These are phyloP conservation scores for Rhimphoctona megacephalus DNA, from an alignment of 2,888 invertebrate species.

Conservation along the genomic window DNA sequence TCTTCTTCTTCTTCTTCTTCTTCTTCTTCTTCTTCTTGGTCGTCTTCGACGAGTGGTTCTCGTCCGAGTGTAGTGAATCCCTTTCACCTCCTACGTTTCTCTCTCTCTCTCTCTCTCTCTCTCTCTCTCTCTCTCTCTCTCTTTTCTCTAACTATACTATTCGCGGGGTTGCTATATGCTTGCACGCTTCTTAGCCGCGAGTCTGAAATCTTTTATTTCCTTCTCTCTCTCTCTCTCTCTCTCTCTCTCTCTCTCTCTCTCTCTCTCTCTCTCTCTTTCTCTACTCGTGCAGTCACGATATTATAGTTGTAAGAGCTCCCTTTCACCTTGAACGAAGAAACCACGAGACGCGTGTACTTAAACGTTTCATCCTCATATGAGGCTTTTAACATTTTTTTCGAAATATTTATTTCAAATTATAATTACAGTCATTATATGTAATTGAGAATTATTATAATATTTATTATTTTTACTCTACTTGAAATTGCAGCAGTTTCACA, in stretches of 20 bases:
- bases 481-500: neutral
- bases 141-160: constrained; percentile 9
- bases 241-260: neutral
- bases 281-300: constrained; percentile 53
- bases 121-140: no score
- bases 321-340: constrained; percentile 64
- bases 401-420: neutral
- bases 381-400: constrained; percentile 5
- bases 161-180: constrained; percentile 42
- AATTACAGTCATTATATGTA: neutral
- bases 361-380: constrained; percentile 51
- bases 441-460: constrained; percentile 6
- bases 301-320: constrained; percentile 58
- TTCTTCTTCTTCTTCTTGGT: constrained; percentile 49
- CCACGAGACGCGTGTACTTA: constrained; percentile 45
- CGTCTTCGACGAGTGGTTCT: constrained; percentile 50
- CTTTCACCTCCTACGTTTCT: constrained; percentile 62
- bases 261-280: constrained; percentile 11
- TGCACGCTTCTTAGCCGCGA: constrained; percentile 25
- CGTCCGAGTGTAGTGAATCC: constrained; percentile 59
- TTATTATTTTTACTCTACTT: neutral
- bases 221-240: neutral
- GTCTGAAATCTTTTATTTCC: constrained; percentile 32
- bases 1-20: constrained; percentile 30
- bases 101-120: neutral